Base-by-base conservation (phyloP, 53 echinoderm and acorn worm genomes). In the Astropecten irregularis region DNA sequence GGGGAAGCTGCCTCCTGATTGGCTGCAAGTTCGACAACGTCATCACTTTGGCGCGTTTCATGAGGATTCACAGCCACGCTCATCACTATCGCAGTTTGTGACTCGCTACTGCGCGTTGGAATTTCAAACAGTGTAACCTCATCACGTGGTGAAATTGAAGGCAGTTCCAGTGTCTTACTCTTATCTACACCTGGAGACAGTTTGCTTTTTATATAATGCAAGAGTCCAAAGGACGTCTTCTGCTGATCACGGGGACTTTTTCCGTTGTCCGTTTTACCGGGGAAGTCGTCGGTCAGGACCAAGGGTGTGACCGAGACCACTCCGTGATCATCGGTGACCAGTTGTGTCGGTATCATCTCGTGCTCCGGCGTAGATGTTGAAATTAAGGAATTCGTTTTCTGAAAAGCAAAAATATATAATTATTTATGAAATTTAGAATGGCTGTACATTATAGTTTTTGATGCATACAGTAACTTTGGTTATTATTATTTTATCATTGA, bases 281-380 rank as follows among this genome's bases (percentile, higher is more conserved):
- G 61, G 32, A 79, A 79, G 0, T 79, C 47, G 29, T 79, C 79
- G 11, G 79, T 79, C 31, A 79, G 79, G 30, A 79, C 48, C 42
- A 79, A 48, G 33, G 79, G 79, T 9, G 79, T 79, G 79, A 79
- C 48, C 0, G 79, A 79, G 9, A 79, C 79, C 10, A 79, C 49
- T 15, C 79, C 63, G 9, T 44, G 79, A 18, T 62, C 60, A 62
- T 59, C 79, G n/a, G 32, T 40, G 16, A 26, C 28, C 9, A 56
- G 37, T 16, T 39, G 4, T 16, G 60, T 61, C 44, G 48, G 30
- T 32, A 33, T 32, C 25, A 49, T 49, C 30, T 50, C 50, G 0
- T 49, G 51, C 20, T 27, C n/a, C 8, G 61, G 15, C 22, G 8
- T 20, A 37, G 39, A 25, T 30, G 21, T 23, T 20, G 61, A 1